Base-by-base conservation (phyloP, 2,113 vertebrate species). In the Pycnonotus jocosus region DNA sequence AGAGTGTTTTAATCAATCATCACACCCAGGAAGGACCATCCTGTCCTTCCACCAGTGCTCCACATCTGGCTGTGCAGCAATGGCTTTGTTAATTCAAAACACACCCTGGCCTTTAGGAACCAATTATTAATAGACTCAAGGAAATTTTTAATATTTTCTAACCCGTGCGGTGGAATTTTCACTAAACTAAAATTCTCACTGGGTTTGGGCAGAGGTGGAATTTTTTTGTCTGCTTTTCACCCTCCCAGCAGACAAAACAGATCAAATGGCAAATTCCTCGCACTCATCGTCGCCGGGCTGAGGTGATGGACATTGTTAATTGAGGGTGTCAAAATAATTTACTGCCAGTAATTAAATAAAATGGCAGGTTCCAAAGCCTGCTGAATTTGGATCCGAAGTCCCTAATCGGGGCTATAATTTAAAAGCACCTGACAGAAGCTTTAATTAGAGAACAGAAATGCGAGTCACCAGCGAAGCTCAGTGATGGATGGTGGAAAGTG, bases 321-420 rank as follows among this genome's bases (percentile, higher is more conserved):
- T 93, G 78, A 83, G 88, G 88, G 86, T 97, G 97, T 96, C 97
- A 94, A 95, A 93, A 96, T 95, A 87, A 95, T 94, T 96, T 88
- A 94, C 78, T 92, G 82, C 88, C 47, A 69, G 93, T 83, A 95
- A 96, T 95, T 95, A 97, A 98, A 97, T 91, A 85, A 97, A 96
- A 95, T 81, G 89, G 80, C 94, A 92, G 91, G 73, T 90, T 71
- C 84, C 61, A 89, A 93, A 86, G 73, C 88, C 74, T 81, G 90
- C 51, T 76, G 65, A 90, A 74, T 86, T 95, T 89, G 81, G 90
- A 93, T 94, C 93, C 62, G 0, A 84, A 87, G 94, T 79, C 92
- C 3, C 20, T 91, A 96, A 96, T 96, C n/a, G 1, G 53, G 74
- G 76, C 83, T 70, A 76, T 91, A 86, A 96, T 95, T 92, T 84